Evolutionary conservation across 1,140 invertebrate genomes (phyloP), one percentile per base, ranked within the genome.

Genomic region (Leptinotarsa texana): DNA sequence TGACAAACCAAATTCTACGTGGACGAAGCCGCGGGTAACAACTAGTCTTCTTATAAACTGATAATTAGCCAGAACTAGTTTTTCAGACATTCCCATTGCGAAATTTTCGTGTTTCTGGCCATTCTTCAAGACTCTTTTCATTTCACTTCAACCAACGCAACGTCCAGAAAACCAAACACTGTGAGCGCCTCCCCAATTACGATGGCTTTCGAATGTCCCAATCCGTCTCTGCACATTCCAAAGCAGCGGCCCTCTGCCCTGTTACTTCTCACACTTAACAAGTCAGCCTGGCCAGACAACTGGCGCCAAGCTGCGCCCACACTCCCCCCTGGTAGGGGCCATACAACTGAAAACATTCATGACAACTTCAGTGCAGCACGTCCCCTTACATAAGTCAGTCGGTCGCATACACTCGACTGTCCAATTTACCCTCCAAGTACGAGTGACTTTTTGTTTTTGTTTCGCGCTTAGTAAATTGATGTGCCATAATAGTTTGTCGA

Each of bases 261-360:
- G 78, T 79, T 79, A 79, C 76, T 75, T 79, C 78, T 79, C 78
- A 79, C 78, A 79, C 78, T 79, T 79, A 75, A 75, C 78, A 76
- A 79, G 78, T 77, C 78, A 77, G 78, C 78, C 76, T 79, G 75
- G 76, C 78, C 78, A 79, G 78, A 79, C 78, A 77, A 75, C 78
- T 79, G 78, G 78, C 78, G 78, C 78, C 78, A 79, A 75, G 66
- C 18, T 62, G 24, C 61, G 49, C 66, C 33, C 72, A 51, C 61
- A 22, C 42, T 57, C 57, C 21, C 75, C 74, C 51, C 72, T 72
- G 21, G 18, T 51, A 18, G 47, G 69, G 71, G 67, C 47, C 65
- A 63, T 67, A 79, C 78, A 79, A 79, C 78, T 74, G 74, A 79
- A 79, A 79, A 79, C 78, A 77, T 75, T 79, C 78, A 79, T 74